phyloP scores from a whole-genome alignment of 2,113 vertebrate genomes.

The Scophthalmus maximus region DNA sequence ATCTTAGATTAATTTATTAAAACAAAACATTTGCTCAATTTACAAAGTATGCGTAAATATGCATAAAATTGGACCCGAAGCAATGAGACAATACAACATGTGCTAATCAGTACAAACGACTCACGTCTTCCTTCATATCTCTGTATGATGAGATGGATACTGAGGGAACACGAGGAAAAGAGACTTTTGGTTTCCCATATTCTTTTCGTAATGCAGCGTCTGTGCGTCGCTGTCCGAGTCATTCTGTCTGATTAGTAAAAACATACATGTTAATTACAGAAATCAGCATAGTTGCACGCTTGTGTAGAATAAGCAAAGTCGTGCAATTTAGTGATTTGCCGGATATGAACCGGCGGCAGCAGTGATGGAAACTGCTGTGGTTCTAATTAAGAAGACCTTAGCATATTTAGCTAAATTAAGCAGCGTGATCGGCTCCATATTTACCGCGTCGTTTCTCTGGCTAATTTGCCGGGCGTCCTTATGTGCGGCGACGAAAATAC shows the following conservation, averaged over 20 bases:
- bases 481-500: constrained; percentile 26
- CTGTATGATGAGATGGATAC: no score
- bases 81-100: no score
- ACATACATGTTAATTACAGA: constrained; percentile 71
- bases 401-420: constrained; percentile 76
- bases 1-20: no score
- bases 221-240: constrained; percentile 25
- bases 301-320: constrained; percentile 45
- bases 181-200: not conserved
- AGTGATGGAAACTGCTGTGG: constrained; percentile 56
- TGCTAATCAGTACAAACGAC: no score
- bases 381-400: constrained; percentile 73
- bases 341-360: constrained; percentile 32
- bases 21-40: no score
- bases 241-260: constrained; percentile 62
- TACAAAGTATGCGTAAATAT: not conserved
- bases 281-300: constrained; percentile 61
- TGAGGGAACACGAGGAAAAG: not conserved
- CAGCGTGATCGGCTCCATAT: constrained; percentile 44
- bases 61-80: not conserved
- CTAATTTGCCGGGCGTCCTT: constrained; percentile 41
- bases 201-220: not conserved
- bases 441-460: constrained; percentile 30
- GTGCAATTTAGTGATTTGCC: constrained; percentile 68
- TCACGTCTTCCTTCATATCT: no score